phyloP scores from a whole-genome alignment of 2,113 vertebrate species.

The Struthidea cinerea region DNA sequence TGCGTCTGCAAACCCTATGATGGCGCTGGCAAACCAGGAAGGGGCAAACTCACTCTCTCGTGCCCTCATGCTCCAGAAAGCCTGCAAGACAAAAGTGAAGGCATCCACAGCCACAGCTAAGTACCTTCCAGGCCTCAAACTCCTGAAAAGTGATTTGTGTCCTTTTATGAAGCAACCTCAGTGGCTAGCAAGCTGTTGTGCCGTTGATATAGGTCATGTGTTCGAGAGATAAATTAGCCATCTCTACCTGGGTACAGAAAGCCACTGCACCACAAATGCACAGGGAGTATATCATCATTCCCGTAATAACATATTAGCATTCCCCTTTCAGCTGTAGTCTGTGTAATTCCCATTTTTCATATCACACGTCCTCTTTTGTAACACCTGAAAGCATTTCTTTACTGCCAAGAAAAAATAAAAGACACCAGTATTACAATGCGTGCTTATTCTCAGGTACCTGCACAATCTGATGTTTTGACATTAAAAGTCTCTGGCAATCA shows the following conservation, averaged over 20 bases:
- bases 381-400: constrained; percentile 25
- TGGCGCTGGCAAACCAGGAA: neutral
- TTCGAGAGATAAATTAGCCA: constrained; percentile 2
- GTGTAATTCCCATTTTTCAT: constrained; percentile 15
- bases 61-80: neutral
- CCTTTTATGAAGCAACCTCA: neutral
- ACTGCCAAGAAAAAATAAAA: constrained; percentile 19
- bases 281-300: neutral
- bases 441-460: constrained; percentile 48
- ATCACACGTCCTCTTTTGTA: constrained; percentile 23
- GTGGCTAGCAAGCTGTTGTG: neutral
- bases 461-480: constrained; percentile 66
- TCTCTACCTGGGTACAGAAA: neutral
- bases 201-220: neutral
- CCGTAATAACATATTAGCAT: neutral
- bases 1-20: neutral
- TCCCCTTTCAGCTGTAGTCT: constrained; percentile 13
- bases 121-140: neutral
- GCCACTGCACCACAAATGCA: neutral
- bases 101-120: neutral
- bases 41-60: neutral
- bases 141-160: neutral
- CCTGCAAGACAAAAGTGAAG: neutral
- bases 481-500: constrained; percentile 62
- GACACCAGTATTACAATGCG: neutral